Evolutionary conservation across 2,797 vertebrate genomes (phyloP).

Genomic region (Channa striata): DNA sequence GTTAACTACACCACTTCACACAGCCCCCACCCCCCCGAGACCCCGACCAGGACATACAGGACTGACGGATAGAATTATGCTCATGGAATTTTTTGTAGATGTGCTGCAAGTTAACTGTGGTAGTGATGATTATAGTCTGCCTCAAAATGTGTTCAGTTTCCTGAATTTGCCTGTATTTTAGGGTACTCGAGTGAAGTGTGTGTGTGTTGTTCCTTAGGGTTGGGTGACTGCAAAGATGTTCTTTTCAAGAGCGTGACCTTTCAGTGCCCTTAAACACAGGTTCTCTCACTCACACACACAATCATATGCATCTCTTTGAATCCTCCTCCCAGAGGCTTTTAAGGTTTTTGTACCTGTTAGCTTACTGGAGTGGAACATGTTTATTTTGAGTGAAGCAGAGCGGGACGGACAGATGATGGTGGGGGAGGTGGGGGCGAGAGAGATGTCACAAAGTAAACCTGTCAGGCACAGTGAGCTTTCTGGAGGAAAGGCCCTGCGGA

Average conservation of each 20-base stretch:
- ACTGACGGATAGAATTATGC: no score
- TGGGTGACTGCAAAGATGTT: neutral
- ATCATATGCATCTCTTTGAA: neutral
- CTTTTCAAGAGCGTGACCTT: neutral
- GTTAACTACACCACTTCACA: no score
- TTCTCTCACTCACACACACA: neutral
- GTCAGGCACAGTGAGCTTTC: slow-evolving; percentile 20
- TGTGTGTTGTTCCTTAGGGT: neutral
- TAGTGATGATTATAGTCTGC: neutral
- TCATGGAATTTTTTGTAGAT: slow-evolving; percentile 4
- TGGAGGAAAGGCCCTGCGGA: slow-evolving; percentile 18
- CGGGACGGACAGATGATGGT: neutral
- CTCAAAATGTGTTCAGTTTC: neutral
- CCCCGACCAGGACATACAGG: no score
- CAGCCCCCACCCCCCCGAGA: no score
- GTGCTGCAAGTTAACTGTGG: neutral
- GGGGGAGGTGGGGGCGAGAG: neutral
- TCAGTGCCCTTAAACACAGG: neutral
- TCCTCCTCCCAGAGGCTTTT: neutral
- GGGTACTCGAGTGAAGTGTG: neutral
- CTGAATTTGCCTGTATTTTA: neutral
- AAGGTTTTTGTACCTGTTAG: slow-evolving; percentile 1
- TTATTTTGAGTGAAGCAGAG: slow-evolving; percentile 27
- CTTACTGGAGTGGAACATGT: slow-evolving; percentile 28
- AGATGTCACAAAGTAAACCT: slow-evolving; percentile 18